phyloP scores from a whole-genome alignment of 2,113 vertebrate genomes.

The Platichthys flesus region DNA sequence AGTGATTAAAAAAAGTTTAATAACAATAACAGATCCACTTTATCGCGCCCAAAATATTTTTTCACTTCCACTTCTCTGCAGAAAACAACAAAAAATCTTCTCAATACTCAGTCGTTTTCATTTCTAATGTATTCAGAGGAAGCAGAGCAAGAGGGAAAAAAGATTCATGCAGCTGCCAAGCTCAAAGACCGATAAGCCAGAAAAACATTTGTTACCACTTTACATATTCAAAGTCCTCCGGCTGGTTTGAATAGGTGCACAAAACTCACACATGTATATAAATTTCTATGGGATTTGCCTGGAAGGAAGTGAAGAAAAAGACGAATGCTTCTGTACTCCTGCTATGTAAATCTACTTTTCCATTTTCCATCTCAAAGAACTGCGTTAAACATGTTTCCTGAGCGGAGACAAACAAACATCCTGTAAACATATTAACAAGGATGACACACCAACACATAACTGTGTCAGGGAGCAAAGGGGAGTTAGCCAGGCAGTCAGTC shows the following conservation, averaged over 20 bases:
- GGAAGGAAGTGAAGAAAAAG: constrained; percentile 15
- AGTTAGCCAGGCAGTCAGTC: constrained; percentile 10
- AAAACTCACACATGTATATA: constrained; percentile 3
- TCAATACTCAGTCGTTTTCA: constrained; percentile 29
- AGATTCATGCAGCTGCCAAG: constrained; percentile 22
- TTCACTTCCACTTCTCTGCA: constrained; percentile 25
- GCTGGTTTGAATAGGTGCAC: constrained; percentile 46
- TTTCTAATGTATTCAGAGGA: constrained; percentile 23
- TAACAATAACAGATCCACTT: constrained; percentile 12
- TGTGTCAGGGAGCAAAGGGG: constrained; percentile 16
- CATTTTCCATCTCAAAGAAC: constrained; percentile 26
- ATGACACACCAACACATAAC: constrained; percentile 21
- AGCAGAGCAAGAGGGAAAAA: constrained; percentile 10
- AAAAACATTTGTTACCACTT: constrained; percentile 56
- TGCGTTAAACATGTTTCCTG: neutral
- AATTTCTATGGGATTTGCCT: constrained; percentile 20
- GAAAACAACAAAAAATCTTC: constrained; percentile 42
- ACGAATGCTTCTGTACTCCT: constrained; percentile 8
- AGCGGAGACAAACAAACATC: constrained; percentile 39
- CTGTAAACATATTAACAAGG: constrained; percentile 34
- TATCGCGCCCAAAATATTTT: constrained; percentile 22
- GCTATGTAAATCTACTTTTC: constrained; percentile 3
- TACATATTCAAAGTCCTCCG: constrained; percentile 64
- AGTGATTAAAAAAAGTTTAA: neutral
- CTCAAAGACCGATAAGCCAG: constrained; percentile 48